Conservation (phyloP, 2,888 invertebrate genomes). For the Rapana venosa region DNA sequence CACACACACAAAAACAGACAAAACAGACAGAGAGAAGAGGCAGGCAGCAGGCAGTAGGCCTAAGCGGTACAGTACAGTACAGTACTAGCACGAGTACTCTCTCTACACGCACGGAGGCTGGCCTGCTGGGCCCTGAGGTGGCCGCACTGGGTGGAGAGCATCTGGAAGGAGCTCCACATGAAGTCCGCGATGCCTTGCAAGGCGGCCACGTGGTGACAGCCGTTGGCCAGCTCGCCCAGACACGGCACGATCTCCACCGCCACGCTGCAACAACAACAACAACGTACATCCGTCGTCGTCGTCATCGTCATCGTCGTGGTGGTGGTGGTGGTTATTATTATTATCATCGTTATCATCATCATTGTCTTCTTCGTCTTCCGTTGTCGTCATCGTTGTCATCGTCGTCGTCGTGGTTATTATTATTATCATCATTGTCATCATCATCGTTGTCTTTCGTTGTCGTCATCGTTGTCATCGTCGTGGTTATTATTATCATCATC, state of each 20-base stretch:
- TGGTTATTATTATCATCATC: neutral
- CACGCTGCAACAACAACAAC: neutral
- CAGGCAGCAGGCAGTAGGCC: no score
- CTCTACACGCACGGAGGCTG: neutral
- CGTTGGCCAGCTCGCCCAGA: slow-evolving; percentile 31
- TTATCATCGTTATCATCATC: neutral
- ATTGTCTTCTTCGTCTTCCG: neutral
- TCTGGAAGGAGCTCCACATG: slow-evolving; percentile 22
- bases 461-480: neutral
- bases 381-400: neutral
- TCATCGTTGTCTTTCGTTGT: neutral
- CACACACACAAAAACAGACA: no score
- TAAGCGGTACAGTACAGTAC: no score
- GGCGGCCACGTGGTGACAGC: slow-evolving; percentile 22
- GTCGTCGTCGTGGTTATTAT: neutral
- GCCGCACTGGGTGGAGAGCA: neutral
- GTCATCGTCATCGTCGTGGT: neutral
- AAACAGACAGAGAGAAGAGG: no score
- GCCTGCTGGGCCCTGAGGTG: neutral
- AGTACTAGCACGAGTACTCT: no score
- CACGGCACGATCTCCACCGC: slow-evolving; percentile 8
- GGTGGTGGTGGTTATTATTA: no score
- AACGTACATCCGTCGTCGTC: neutral
- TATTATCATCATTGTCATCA: neutral
- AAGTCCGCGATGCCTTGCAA: slow-evolving; percentile 27